These are phyloP conservation scores for Chaetogeoica ovagalla DNA, from an alignment of 2,888 invertebrate species.

Conservation along the genomic window DNA sequence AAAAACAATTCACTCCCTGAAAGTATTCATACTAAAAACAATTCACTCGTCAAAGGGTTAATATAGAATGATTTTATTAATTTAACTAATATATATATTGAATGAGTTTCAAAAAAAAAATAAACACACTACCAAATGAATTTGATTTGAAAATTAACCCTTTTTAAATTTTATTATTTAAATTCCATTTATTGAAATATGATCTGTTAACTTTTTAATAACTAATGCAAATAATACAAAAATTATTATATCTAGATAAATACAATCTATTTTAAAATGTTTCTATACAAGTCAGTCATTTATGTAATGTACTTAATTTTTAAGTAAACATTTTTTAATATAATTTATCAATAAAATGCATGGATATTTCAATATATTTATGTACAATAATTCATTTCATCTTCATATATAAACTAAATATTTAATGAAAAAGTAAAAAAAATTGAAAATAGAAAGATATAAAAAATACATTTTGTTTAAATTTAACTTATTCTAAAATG, in stretches of 20 bases:
- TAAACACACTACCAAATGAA: not conserved
- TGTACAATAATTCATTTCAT: not conserved
- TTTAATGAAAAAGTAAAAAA: not conserved
- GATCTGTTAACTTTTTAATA: not conserved
- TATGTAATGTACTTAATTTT: not conserved
- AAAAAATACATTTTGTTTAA: not conserved
- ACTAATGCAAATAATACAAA: not conserved
- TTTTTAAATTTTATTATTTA: not conserved
- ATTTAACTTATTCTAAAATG: not conserved
- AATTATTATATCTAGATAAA: not conserved
- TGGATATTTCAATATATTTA: not conserved
- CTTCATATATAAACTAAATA: not conserved
- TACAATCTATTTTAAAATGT: not conserved
- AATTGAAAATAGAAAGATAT: not conserved
- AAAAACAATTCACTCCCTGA: too few species aligned
- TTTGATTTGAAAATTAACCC: not conserved
- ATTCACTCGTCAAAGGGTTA: too few species aligned
- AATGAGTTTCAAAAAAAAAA: not conserved
- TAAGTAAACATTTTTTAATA: not conserved
- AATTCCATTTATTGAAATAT: not conserved
- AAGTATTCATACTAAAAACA: too few species aligned
- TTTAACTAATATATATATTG: not conserved
- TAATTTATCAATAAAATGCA: not conserved
- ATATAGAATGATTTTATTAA: conserved; percentile 2
- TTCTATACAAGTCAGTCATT: not conserved